Conservation (phyloP, 2,888 invertebrate genomes). For the Chymomyza amoena region DNA sequence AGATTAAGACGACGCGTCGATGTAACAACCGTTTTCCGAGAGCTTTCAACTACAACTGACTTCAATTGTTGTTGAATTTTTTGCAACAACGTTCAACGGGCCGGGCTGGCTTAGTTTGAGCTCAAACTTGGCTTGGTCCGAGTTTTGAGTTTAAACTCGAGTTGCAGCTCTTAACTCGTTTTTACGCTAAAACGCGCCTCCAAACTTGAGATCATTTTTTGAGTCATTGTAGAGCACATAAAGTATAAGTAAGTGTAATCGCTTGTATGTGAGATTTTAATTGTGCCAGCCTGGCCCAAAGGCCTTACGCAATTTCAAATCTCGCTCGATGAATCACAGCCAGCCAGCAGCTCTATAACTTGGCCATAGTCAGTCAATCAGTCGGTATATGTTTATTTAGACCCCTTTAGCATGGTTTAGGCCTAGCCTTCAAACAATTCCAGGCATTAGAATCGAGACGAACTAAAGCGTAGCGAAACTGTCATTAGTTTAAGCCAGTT, state of each 20-base stretch:
- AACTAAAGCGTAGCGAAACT: background rate
- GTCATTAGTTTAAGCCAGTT: background rate
- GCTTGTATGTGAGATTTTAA: background rate
- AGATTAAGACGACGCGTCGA: background rate
- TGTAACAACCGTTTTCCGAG: conserved; percentile 49
- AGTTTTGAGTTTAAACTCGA: background rate
- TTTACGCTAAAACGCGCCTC: conserved; percentile 59
- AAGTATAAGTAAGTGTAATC: conserved; percentile 41
- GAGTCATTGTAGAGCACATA: conserved; percentile 3
- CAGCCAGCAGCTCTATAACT: background rate
- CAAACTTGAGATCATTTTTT: conserved; percentile 33
- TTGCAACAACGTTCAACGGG: conserved; percentile 39
- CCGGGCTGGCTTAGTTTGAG: conserved; percentile 21
- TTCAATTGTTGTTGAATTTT: conserved; percentile 58
- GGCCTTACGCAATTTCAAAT: conserved; percentile 59
- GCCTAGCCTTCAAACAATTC: background rate
- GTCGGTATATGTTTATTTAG: background rate
- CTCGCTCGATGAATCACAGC: conserved; percentile 53
- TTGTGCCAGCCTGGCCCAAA: conserved; percentile 39
- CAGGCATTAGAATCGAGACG: background rate
- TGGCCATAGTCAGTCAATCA: background rate
- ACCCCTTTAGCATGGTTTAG: background rate
- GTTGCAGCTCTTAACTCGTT: conserved; percentile 51
- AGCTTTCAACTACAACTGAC: conserved; percentile 62
- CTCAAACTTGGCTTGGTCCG: conserved; percentile 35